Evolutionary conservation across 1,140 invertebrate genomes (phyloP).

Genomic region (Musca vetustissima): DNA sequence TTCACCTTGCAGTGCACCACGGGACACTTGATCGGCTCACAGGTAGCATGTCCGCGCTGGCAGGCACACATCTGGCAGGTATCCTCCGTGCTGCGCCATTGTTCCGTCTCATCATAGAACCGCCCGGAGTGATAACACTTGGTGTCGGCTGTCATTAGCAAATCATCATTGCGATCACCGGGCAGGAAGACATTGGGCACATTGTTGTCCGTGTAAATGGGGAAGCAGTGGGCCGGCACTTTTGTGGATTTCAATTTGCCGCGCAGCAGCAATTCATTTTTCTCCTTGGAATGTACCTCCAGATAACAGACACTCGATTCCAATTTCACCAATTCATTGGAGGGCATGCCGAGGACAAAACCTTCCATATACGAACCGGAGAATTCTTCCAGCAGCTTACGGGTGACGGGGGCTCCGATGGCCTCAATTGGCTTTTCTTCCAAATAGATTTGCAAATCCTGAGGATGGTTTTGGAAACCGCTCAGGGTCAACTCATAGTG

Average conservation of each 20-base stretch:
- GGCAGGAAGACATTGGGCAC: conserved; percentile 55
- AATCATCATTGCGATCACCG: conserved; percentile 55
- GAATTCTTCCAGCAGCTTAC: conserved; percentile 65
- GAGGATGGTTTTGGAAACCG: conserved; percentile 44
- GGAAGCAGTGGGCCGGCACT: conserved; percentile 70
- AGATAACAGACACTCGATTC: conserved; percentile 55
- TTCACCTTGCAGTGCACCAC: conserved; percentile 62
- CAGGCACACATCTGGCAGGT: conserved; percentile 85
- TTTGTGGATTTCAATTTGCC: conserved; percentile 57
- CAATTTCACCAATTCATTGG: conserved; percentile 57
- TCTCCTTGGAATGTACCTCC: conserved; percentile 44
- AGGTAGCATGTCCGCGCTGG: conserved; percentile 73
- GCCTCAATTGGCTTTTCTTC: conserved; percentile 67
- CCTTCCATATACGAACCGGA: conserved; percentile 63
- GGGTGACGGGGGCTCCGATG: conserved; percentile 65
- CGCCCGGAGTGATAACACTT: conserved; percentile 71
- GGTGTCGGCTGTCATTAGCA: conserved; percentile 56
- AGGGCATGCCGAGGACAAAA: conserved; percentile 61
- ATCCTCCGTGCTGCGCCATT: conserved; percentile 76
- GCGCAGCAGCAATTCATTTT: conserved; percentile 43
- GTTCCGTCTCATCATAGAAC: conserved; percentile 81
- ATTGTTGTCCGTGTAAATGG: conserved; percentile 67
- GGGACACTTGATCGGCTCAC: conserved; percentile 81
- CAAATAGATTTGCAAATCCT: conserved; percentile 61
- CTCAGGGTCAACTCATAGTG: conserved; percentile 75